These are phyloP conservation scores for Sarcophaga rosellei DNA, from an alignment of 2,888 invertebrate genomes.

Conservation along the genomic window DNA sequence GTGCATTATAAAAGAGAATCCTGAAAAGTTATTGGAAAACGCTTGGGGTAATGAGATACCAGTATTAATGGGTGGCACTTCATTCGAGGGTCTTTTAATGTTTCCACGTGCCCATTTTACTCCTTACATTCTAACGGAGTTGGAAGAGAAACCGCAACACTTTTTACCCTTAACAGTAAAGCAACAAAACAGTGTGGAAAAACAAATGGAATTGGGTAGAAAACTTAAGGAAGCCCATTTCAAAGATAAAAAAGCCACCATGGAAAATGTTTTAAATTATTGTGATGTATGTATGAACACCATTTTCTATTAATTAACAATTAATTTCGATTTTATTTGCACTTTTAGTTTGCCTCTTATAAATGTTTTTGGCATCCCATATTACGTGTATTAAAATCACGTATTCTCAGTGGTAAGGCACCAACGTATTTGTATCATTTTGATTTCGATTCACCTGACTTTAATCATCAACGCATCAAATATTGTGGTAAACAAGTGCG, in stretches of 20 bases:
- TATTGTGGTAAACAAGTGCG: conserved; percentile 76
- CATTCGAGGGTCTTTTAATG: conserved; percentile 78
- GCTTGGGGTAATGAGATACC: conserved; percentile 79
- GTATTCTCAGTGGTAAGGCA: conserved; percentile 70
- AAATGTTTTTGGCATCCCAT: conserved; percentile 80
- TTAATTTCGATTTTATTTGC: conserved; percentile 27
- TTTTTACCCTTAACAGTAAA: conserved; percentile 75
- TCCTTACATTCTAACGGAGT: conserved; percentile 72
- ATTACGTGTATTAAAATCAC: conserved; percentile 72
- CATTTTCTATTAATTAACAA: neutral
- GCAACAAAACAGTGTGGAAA: conserved; percentile 60
- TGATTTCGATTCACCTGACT: conserved; percentile 78
- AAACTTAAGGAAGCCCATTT: conserved; percentile 73
- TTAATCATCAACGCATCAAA: conserved; percentile 77
- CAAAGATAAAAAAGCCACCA: conserved; percentile 74
- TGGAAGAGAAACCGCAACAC: conserved; percentile 74
- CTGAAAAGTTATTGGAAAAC: conserved; percentile 72
- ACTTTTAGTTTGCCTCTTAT: conserved; percentile 76
- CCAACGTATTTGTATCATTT: conserved; percentile 80
- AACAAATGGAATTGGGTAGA: conserved; percentile 71
- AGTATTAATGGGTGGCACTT: conserved; percentile 78
- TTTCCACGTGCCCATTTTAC: conserved; percentile 73
- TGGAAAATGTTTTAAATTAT: conserved; percentile 76
- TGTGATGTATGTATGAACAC: conserved; percentile 73
- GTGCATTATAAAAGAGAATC: conserved; percentile 75